phyloP scores from a whole-genome alignment of 2,888 invertebrate genomes.

The Crossocerus cetratus region DNA sequence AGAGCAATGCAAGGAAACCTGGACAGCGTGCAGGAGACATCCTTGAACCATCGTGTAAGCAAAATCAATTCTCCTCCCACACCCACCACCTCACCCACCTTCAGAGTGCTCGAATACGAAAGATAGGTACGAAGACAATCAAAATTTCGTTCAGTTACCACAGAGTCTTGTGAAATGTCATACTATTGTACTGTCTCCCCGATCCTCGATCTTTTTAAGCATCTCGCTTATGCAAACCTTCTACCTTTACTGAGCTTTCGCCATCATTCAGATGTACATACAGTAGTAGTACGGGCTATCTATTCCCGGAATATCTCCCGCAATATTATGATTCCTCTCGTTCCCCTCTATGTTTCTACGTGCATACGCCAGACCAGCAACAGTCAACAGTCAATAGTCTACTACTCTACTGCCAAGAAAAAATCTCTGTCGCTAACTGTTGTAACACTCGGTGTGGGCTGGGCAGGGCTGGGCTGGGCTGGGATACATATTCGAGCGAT shows the following conservation, averaged over 20 bases:
- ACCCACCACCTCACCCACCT: conserved; percentile 72
- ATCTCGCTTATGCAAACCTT: neutral
- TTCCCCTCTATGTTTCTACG: too few species aligned
- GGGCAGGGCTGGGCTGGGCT: conserved; percentile 38
- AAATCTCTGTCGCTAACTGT: too few species aligned
- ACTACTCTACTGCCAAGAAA: too few species aligned
- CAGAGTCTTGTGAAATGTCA: conserved; percentile 27
- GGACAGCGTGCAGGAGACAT: conserved; percentile 86
- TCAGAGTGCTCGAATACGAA: conserved; percentile 73
- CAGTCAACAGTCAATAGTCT: too few species aligned
- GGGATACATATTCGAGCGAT: conserved; percentile 6
- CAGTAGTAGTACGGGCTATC: too few species aligned
- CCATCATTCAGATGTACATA: too few species aligned
- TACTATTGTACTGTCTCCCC: neutral
- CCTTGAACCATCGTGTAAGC: conserved; percentile 86
- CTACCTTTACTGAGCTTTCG: neutral
- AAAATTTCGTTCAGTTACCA: conserved; percentile 24
- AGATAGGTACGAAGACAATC: conserved; percentile 69
- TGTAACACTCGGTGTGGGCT: conserved; percentile 37
- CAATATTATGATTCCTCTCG: too few species aligned
- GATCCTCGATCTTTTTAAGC: neutral
- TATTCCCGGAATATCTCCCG: too few species aligned
- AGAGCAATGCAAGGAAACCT: conserved; percentile 82
- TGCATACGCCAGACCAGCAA: too few species aligned
- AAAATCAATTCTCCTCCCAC: conserved; percentile 74